phyloP scores from a whole-genome alignment of 2,797 vertebrate genomes.

The Ateles fusciceps region DNA sequence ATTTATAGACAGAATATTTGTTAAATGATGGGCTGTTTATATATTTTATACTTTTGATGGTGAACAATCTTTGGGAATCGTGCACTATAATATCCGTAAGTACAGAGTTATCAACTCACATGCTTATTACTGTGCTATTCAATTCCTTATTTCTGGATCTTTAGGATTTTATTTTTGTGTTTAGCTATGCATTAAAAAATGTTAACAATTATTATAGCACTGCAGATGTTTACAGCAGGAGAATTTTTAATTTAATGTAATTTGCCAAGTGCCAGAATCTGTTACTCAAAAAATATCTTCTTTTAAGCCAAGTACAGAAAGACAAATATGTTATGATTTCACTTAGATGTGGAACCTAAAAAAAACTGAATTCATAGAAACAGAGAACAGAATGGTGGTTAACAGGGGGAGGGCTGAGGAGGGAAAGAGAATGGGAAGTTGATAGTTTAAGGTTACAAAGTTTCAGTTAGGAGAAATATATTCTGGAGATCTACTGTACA shows the following conservation, averaged over 20 bases:
- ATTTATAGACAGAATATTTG: neutral
- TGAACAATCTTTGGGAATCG: neutral
- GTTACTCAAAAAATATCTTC: neutral
- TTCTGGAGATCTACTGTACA: neutral
- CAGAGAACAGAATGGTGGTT: neutral
- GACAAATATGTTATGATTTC: neutral
- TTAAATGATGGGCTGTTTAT: neutral
- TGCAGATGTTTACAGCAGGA: neutral
- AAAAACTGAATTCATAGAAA: neutral
- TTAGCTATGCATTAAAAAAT: neutral
- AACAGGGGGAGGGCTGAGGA: neutral
- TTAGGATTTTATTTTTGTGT: neutral
- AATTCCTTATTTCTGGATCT: neutral
- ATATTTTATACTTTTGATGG: neutral
- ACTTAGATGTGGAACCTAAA: neutral
- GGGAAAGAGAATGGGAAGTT: no score
- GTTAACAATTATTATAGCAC: neutral
- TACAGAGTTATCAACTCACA: neutral
- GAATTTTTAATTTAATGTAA: neutral
- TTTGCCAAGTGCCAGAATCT: neutral
- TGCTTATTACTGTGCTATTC: neutral
- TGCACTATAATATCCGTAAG: neutral
- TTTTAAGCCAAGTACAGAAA: neutral
- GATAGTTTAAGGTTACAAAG: no score
- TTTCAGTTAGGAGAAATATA: neutral